Evolutionary conservation across 2,888 invertebrate species (phyloP).

Genomic region (Acronicta leporina): DNA sequence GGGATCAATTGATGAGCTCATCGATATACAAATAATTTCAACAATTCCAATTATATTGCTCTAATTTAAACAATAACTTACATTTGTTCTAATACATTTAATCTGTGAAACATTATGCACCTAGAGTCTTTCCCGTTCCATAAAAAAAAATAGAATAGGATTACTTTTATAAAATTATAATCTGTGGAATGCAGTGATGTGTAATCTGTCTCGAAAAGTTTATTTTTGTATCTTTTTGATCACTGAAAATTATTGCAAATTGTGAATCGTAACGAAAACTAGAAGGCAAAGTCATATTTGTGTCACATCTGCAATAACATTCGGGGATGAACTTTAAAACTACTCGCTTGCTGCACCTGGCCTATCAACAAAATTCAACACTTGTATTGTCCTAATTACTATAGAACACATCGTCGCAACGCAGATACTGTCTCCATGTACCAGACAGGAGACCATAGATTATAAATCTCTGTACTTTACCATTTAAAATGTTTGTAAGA

Average conservation of each 20-base stretch:
- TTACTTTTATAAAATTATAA: conserved; percentile 67
- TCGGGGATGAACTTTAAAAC: conserved; percentile 59
- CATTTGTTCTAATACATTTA: conserved; percentile 56
- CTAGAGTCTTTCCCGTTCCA: conserved; percentile 52
- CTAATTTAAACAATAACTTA: conserved; percentile 53
- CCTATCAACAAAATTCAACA: conserved; percentile 36
- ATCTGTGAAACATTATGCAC: conserved; percentile 53
- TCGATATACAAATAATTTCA: conserved; percentile 60
- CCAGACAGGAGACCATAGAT: conserved; percentile 33
- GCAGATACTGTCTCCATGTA: conserved; percentile 32
- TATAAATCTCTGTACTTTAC: conserved; percentile 25
- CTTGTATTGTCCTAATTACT: conserved; percentile 39
- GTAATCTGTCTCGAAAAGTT: conserved; percentile 55
- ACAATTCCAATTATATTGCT: conserved; percentile 76
- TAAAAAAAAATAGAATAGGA: conserved; percentile 53
- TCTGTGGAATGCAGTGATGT: conserved; percentile 80
- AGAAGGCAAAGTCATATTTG: conserved; percentile 53
- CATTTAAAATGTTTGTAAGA: conserved; percentile 36
- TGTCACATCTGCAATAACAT: conserved; percentile 70
- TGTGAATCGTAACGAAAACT: conserved; percentile 56
- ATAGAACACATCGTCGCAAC: conserved; percentile 37
- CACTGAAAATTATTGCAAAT: conserved; percentile 67
- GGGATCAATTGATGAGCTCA: conserved; percentile 32
- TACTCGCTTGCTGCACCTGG: conserved; percentile 53
- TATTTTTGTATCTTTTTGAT: conserved; percentile 53